These are phyloP conservation scores for Orthonyx spaldingii DNA, from an alignment of 2,113 vertebrate genomes.

Conservation along the genomic window DNA sequence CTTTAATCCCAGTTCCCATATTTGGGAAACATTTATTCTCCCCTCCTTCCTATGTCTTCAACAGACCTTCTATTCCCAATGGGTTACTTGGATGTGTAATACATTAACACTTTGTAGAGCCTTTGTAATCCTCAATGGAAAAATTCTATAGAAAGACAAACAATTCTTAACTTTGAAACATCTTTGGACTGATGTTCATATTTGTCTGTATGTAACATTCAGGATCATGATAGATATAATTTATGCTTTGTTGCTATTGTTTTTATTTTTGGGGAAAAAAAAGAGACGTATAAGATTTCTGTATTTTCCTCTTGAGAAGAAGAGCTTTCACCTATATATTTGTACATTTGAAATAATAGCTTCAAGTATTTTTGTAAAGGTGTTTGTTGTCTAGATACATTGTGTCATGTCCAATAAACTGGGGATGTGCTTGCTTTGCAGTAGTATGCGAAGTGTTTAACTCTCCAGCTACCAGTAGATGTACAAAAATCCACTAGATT, in stretches of 20 bases:
- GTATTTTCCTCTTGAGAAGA: not conserved
- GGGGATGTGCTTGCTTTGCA: not conserved
- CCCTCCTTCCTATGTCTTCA: not conserved
- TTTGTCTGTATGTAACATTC: not conserved
- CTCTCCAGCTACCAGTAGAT: not conserved
- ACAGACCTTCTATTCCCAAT: not conserved
- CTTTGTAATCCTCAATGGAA: not conserved
- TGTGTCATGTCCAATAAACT: conserved; percentile 30
- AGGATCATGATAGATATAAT: not conserved
- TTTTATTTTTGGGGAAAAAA: not conserved
- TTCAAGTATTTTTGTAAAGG: conserved; percentile 34
- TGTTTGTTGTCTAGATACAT: not conserved
- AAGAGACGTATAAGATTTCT: not conserved
- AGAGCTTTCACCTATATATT: conserved; percentile 1
- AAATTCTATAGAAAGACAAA: not conserved
- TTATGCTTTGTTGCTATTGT: not conserved
- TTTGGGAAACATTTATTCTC: not conserved
- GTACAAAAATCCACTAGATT: not conserved
- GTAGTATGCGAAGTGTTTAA: not conserved
- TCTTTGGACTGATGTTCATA: not conserved
- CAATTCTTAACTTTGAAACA: not conserved
- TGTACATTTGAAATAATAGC: conserved; percentile 10
- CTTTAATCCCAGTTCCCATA: not conserved
- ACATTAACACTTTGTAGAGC: not conserved
- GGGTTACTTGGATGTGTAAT: not conserved